Base-by-base conservation (phyloP, 1,140 invertebrate species). In the Cephus cinctus region DNA sequence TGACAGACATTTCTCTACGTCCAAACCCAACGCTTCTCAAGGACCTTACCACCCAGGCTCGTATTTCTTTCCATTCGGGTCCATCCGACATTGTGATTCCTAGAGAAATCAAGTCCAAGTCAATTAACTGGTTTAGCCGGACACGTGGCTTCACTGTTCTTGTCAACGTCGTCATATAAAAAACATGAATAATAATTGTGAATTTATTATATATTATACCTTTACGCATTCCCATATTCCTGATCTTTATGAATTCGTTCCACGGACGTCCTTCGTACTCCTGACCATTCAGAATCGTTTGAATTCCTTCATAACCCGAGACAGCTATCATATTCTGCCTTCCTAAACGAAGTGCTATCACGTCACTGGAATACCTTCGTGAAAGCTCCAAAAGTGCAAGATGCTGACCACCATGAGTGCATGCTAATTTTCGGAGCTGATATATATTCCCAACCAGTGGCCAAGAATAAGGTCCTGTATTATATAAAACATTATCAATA, bases 21-120 rank as follows among this genome's bases (percentile, higher is more conserved):
- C 90, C 89, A 48, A 89, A 88, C 12, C 91, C 90, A 5, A 90
- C 76, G 15, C 83, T 75, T 19, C 81, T 78, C 50, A 94, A 76
- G 44, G 86, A 81, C 47, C 82, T 81, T 32, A 90, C 64, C 2
- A 85, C 80, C 71, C 92, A 93, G 38, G 76, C 74, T 30, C 90
- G 78, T 52, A 93, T 86, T 53, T 87, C 84, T 36, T 76, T 79
- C 90, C 91, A 94, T 4, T 85, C 59, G 5, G 78, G 58, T 0
- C 90, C 89, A 47, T 92, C 88, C 1, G 84, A 83, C 67, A 85
- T 88, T 1, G 89, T 89, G 15, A 91, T 86, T 19, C 88, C 82
- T 84, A 31, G 14, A 59, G 47, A 60, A 43, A 54, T 45, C 18
- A 20, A 49, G 34, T 32, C 8, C 14, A 16, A 9, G 14, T 36